phyloP scores from a whole-genome alignment of 2,888 invertebrate genomes.

The Agriopis marginaria region DNA sequence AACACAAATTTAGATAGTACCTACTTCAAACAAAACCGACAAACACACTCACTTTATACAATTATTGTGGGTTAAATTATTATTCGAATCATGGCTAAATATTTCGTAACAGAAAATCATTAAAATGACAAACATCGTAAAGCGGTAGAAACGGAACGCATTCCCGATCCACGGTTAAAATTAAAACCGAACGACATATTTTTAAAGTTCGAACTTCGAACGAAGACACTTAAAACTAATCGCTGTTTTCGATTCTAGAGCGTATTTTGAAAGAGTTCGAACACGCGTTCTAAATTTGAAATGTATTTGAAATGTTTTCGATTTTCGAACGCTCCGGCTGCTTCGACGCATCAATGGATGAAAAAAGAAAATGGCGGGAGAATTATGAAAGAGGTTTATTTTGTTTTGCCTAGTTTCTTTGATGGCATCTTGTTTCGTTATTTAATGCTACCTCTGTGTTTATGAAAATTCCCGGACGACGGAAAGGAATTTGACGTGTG shows the following conservation, averaged over 20 bases:
- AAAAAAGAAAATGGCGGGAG: constrained; percentile 59
- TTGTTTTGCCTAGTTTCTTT: constrained; percentile 52
- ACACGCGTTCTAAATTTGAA: constrained; percentile 79
- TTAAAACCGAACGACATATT: constrained; percentile 85
- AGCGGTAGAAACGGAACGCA: constrained; percentile 81
- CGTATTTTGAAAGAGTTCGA: constrained; percentile 82
- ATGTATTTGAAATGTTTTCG: constrained; percentile 82
- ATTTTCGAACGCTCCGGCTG: constrained; percentile 75
- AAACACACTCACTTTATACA: background rate
- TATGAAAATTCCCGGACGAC: constrained; percentile 30
- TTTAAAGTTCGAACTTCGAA: constrained; percentile 79
- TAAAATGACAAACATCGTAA: constrained; percentile 75
- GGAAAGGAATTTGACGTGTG: constrained; percentile 27
- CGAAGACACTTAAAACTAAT: constrained; percentile 83
- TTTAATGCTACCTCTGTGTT: constrained; percentile 36
- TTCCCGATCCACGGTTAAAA: constrained; percentile 67
- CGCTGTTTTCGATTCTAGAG: constrained; percentile 84
- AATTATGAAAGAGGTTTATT: constrained; percentile 68
- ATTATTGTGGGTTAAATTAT: background rate
- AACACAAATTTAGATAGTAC: no score
- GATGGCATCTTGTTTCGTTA: constrained; percentile 50
- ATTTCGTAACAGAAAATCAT: constrained; percentile 43
- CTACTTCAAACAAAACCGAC: no score
- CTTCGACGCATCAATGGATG: constrained; percentile 69
- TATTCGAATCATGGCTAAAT: constrained; percentile 6